A percentile compares a stretch with the other conserved stretches of the same genome.
phyloP scores from a whole-genome alignment of 2,797 vertebrate species.

The Anas acuta region DNA sequence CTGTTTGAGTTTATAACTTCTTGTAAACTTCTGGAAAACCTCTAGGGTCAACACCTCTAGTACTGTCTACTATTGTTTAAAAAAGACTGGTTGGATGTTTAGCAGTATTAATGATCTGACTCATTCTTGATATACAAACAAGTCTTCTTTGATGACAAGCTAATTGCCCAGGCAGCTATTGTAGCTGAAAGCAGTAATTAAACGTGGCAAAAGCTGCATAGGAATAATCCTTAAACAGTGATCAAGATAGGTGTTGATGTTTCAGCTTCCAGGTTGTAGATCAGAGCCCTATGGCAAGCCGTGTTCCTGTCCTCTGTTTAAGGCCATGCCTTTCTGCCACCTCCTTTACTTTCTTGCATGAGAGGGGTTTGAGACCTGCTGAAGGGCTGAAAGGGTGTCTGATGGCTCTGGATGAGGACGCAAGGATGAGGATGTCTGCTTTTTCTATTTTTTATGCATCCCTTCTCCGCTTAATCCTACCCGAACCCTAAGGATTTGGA shows the following conservation, averaged over 20 bases:
- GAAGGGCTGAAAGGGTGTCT: not conserved
- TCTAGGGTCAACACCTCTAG: not conserved
- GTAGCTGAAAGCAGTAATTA: not conserved
- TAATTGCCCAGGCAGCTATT: not conserved
- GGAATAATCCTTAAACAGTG: not conserved
- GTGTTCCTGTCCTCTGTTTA: not conserved
- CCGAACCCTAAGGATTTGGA: not conserved
- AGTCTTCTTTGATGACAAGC: not conserved
- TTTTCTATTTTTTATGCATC: not conserved
- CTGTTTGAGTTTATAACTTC: not conserved
- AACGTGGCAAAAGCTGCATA: not conserved
- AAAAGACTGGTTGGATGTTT: not conserved
- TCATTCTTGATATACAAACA: not conserved
- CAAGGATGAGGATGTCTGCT: not conserved
- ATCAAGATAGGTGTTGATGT: not conserved
- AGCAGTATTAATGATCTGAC: not conserved
- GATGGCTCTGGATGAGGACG: not conserved
- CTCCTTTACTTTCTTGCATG: not conserved
- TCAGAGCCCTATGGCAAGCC: not conserved
- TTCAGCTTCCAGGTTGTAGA: not conserved
- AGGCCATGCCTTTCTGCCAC: not conserved
- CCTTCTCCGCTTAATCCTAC: not conserved
- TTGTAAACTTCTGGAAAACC: not conserved
- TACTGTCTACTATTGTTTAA: not conserved
- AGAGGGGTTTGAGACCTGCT: not conserved